phyloP scores from a whole-genome alignment of 1,140 invertebrate genomes.

The Agrypnia vestita region DNA sequence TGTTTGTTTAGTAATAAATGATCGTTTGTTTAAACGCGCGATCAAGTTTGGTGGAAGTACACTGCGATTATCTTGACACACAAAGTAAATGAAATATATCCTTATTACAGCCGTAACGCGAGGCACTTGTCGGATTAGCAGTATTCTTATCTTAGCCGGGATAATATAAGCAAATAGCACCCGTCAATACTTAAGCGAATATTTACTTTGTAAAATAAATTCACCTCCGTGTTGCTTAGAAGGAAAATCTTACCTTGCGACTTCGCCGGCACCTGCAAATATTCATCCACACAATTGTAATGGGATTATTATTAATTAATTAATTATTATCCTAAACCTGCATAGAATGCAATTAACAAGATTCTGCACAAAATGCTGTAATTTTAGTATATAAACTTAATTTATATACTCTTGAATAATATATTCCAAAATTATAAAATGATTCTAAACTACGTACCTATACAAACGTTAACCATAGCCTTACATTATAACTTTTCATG shows the following conservation, averaged over 20 bases:
- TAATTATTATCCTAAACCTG: too few species aligned
- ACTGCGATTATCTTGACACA: slow-evolving; percentile 37
- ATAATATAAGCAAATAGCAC: slow-evolving; percentile 25
- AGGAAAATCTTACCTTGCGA: neutral
- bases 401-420: too few species aligned
- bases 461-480: too few species aligned
- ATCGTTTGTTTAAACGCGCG: slow-evolving; percentile 22
- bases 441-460: too few species aligned
- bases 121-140: slow-evolving; percentile 27
- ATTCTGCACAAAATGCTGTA: too few species aligned
- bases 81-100: slow-evolving; percentile 30
- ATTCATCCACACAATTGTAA: neutral
- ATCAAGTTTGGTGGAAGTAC: slow-evolving; percentile 1
- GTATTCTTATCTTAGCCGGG: slow-evolving; percentile 6
- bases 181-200: slow-evolving; percentile 16
- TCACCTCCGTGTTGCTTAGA: neutral
- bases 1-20: slow-evolving; percentile 29
- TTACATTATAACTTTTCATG: too few species aligned
- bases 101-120: slow-evolving; percentile 10
- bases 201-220: slow-evolving; percentile 17
- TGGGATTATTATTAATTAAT: too few species aligned
- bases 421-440: too few species aligned
- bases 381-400: too few species aligned
- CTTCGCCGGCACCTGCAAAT: neutral
- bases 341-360: too few species aligned